Base-by-base conservation (phyloP, 30 jellyfish, hydroid and myxozoan species). In the Mastigias papua region DNA sequence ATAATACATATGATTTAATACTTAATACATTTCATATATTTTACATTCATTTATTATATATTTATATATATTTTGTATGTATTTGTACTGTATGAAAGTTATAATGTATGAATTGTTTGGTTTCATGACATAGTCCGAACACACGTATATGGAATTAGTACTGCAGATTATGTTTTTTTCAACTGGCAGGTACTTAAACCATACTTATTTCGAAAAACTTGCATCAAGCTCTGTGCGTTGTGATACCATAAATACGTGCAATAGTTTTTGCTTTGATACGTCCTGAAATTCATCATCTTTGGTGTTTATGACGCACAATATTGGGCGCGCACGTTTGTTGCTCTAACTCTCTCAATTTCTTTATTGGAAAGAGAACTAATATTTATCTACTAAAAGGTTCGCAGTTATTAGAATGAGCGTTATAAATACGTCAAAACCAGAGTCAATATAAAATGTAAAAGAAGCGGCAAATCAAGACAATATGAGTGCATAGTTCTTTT, bases 341-440 rank as follows among this genome's bases (percentile, higher is more conserved):
- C 67, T 23, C 7, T 10, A 5, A 17, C 67, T 51, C 67, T 51
- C 25, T 51, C 67, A 23, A 51, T 51, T 51, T 21, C 27, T 51
- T 51, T 51, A 51, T 51, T 51, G 67, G 67, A 51, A 51, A 4
- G 27, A 51, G 27, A 51, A 51, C 25, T 1, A 72, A 72, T 72
- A 48, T 72, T 72, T 35, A 48, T 35, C 84, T 46, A 32, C 10
- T 42, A n/a, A 72, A 48, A 16, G 54, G 65, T n/a, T 34, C 63
- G 89, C 69, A 60, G 67, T 34, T 28, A 54, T 78, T 54, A 9
- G 68, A 54, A 57, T 25, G 19, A 50, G 89, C 30, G 81, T 27
- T 66, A 80, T 33, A 80, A 22, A 76, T 80, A 66, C 90, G 90
- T 80, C 90, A 80, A 34, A 80, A 34, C 48, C 49, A 35, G 34